A percentile compares a stretch with the other conserved stretches of the same genome.
phyloP scores from a whole-genome alignment of 2,113 vertebrate genomes.

The Corapipo altera region DNA sequence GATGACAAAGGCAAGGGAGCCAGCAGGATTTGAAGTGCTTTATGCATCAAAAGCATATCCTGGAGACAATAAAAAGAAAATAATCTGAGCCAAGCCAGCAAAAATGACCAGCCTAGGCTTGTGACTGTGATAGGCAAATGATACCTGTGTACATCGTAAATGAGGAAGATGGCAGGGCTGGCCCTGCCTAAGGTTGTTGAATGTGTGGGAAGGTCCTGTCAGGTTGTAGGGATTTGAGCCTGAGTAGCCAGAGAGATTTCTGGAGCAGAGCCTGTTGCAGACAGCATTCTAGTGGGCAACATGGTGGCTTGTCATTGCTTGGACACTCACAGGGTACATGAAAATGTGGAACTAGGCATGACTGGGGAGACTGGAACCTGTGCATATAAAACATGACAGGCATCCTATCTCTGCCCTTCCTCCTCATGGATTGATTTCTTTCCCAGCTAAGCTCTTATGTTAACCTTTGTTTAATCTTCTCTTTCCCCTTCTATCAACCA shows the following conservation, averaged over 20 bases:
- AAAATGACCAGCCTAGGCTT: not conserved
- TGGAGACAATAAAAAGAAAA: not conserved
- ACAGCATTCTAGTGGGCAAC: not conserved
- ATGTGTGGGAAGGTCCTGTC: not conserved
- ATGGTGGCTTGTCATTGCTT: not conserved
- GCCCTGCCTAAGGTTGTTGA: not conserved
- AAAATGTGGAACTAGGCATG: not conserved
- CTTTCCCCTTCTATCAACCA: conserved; percentile 14
- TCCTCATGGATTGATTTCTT: not conserved
- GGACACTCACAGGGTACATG: too few species aligned
- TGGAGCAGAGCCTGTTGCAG: not conserved
- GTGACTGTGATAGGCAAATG: not conserved
- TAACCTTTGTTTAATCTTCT: conserved; percentile 43
- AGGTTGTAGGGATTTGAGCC: not conserved
- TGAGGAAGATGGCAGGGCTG: not conserved
- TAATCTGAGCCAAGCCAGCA: not conserved
- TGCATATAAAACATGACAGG: rapidly evolving
- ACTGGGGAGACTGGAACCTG: not conserved
- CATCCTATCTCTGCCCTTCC: not conserved
- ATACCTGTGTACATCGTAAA: not conserved
- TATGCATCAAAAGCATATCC: not conserved
- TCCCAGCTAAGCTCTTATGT: not conserved
- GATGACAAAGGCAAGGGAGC: not conserved
- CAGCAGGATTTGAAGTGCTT: not conserved
- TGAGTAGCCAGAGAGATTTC: not conserved